Base-by-base conservation (phyloP, 37 sponge, comb jelly and placozoan genomes). In the Cladorhizidae sp. region DNA sequence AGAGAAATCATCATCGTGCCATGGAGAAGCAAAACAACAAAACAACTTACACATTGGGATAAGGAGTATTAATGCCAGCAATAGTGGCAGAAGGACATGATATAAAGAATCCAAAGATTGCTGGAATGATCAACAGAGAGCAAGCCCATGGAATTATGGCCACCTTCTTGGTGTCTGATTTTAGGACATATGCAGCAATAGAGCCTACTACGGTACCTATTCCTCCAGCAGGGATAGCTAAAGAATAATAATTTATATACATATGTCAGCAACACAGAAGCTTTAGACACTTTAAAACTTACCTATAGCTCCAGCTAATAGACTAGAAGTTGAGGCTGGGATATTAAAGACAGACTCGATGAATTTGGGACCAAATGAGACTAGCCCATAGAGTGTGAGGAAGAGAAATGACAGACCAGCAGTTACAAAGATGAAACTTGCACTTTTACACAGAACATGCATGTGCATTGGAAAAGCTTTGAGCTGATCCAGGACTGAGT, bases 301-400 rank as follows among this genome's bases (percentile, higher is more conserved):
- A 73, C 85, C 89, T 14, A 83, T 32, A 33, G 77, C 89, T 12
- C 89, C 89, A 26, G 52, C 75, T n/a, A 78, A 29, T 15, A 83
- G 23, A 26, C 85, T 89, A 36, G 84, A 82, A 31, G 40, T 14
- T 0, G 87, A 82, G 2, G 91, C 54, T n/a, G 87, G 50, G 11
- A 82, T 49, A 35, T 72, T 63, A 55, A 84, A 94, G 83, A 89
- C 90, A 5, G 85, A 57, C 40, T 94, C 88, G 12, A 94, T 39
- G 57, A 76, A 85, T 56, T 94, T 94, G 22, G 95, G 88, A 1
- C 83, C 82, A 80, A 90, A 94, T 26, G 91, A 59, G 28, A 80
- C 86, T 37, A 94, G 23, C 11, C 91, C 95, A 38, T 73, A 59
- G 26, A 89, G 54, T 21, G 74, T 29, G 9, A 93, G 64, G 36